phyloP scores from a whole-genome alignment of 1,140 invertebrate genomes.

The Cyphomyrmex costatus region DNA sequence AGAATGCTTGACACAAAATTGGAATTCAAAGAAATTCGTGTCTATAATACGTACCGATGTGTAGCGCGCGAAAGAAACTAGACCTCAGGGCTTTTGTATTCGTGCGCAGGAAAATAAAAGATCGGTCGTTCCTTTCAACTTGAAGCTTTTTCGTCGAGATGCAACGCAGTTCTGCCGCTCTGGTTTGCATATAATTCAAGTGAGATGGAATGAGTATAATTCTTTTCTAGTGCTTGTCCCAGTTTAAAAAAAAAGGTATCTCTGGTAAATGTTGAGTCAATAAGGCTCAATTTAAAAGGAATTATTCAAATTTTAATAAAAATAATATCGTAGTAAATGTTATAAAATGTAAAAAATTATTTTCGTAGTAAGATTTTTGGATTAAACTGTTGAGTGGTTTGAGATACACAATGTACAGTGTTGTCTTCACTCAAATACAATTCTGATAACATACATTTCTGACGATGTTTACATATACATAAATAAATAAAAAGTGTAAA shows the following conservation, averaged over 20 bases:
- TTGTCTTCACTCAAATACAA: not conserved
- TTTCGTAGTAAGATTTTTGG: not conserved
- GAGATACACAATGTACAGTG: not conserved
- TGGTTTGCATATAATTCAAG: not conserved
- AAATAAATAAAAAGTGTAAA: not conserved
- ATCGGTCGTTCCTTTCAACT: not conserved
- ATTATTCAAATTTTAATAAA: constrained; percentile 22
- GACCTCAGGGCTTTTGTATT: not conserved
- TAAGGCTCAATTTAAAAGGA: not conserved
- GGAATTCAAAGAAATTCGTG: not conserved
- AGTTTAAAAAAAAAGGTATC: not conserved
- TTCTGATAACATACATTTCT: not conserved
- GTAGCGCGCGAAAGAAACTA: not conserved
- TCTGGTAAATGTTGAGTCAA: not conserved
- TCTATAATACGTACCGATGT: not conserved
- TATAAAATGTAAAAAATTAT: constrained; percentile 8
- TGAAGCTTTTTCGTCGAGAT: not conserved
- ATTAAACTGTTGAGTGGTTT: not conserved
- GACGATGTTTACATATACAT: not conserved
- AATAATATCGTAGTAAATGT: not conserved
- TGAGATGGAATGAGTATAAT: not conserved
- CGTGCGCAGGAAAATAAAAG: not conserved
- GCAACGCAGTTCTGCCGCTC: not conserved
- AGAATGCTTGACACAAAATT: not conserved
- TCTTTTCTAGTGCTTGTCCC: not conserved